phyloP scores from a whole-genome alignment of 2,797 vertebrate species.

The Australoheros facetus region DNA sequence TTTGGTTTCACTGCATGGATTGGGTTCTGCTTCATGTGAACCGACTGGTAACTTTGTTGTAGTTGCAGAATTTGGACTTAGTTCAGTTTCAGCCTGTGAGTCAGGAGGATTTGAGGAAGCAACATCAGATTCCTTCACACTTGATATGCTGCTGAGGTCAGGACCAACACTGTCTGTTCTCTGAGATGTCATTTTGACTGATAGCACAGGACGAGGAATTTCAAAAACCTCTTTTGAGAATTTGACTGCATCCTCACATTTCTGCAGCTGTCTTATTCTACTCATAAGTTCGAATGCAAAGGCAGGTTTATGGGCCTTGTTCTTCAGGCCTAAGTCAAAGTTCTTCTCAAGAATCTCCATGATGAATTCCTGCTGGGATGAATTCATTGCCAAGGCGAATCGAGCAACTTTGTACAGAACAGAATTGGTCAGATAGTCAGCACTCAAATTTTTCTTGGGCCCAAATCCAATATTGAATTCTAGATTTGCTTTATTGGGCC shows the following conservation, averaged over 20 bases:
- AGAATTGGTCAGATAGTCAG: neutral
- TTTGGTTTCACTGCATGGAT: neutral
- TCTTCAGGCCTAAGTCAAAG: constrained; percentile 25
- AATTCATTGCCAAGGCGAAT: constrained; percentile 34
- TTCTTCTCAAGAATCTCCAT: constrained; percentile 49
- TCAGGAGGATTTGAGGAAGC: neutral
- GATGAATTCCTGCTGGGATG: constrained; percentile 38
- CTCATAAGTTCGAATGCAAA: constrained; percentile 28
- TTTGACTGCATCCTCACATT: constrained; percentile 1
- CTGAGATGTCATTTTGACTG: neutral
- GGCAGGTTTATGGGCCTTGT: neutral
- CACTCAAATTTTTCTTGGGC: constrained; percentile 17
- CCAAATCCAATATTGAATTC: constrained; percentile 41
- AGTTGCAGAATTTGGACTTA: neutral
- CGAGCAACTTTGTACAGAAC: constrained; percentile 21
- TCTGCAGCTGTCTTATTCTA: neutral
- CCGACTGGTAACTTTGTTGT: neutral
- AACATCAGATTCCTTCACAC: neutral
- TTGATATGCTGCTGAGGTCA: neutral
- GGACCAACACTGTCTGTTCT: neutral
- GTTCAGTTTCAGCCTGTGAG: neutral
- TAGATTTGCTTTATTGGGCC: neutral
- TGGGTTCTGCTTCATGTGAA: neutral
- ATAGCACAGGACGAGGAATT: neutral
- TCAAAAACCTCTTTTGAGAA: constrained; percentile 34